Base-by-base conservation (phyloP, 2,888 invertebrate genomes). In the Melanchra persicariae region DNA sequence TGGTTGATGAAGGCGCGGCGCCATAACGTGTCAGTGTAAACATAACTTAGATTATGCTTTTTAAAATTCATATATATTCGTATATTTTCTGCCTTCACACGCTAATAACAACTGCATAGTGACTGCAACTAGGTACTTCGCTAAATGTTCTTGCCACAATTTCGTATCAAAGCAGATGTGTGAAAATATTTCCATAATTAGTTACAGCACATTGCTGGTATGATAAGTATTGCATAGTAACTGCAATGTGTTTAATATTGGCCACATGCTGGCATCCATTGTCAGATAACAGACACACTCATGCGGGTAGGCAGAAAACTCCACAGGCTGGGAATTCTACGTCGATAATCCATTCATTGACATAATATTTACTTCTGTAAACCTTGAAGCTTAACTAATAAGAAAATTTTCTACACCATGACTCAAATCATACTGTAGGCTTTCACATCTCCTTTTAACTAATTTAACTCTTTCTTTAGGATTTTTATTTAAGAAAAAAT, bases 211-310 rank as follows among this genome's bases (percentile, higher is more conserved):
- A 37, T 60, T 49, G 24, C 30, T 37, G 61, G 40, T 58, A 40
- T 51, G 61, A 78, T 72, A 62, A 40, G 19, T 22, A 15, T 43
- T 71, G 79, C 73, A 62, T 75, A 34, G 72, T 40, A 62, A 75
- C 73, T 52, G 52, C 40, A 71, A 24, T 43, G 15, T 12, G 47
- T 68, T 45, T 45, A 59, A 19, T 47, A 58, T 61, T 77, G 43
- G n/a, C 15, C 30, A 37, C 57, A 70, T 15, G 61, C 24, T 69
- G 12, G 19, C 26, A 24, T 77, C 55, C 17, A 57, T 58, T 47
- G 45, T 34, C 45, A 30, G 71, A 70, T 70, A 77, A 57, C 19
- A 43, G 47, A 51, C 26, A 49, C 9, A 24, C 24, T 17, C n/a
- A 77, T 70, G 51, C 12, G 47, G 47, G 55, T 40, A 30, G 26